Conservation (phyloP, 2,113 vertebrate genomes). For the Cacatua alba region DNA sequence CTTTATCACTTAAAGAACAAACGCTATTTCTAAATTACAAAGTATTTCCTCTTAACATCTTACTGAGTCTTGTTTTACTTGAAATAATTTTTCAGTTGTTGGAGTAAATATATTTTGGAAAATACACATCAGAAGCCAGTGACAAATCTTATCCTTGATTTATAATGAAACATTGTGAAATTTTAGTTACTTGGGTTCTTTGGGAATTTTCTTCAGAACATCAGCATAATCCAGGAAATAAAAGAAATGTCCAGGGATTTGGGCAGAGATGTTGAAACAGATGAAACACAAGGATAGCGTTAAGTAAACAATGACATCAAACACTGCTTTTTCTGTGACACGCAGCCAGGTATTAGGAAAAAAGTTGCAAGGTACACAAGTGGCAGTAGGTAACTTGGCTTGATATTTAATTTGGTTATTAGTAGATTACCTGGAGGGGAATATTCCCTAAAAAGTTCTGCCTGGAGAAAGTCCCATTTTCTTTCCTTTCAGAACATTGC, state of each 20-base stretch:
- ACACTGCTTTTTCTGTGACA: background rate
- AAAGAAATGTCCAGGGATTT: constrained; percentile 21
- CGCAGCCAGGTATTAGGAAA: background rate
- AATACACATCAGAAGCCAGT: background rate
- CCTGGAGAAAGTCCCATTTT: background rate
- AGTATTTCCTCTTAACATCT: constrained; percentile 9
- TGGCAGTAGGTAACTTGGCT: background rate
- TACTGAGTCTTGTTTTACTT: constrained; percentile 8
- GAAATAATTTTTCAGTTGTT: background rate
- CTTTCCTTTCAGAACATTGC: background rate
- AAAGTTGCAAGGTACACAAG: background rate
- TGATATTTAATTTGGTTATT: background rate
- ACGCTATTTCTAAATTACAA: background rate
- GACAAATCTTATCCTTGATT: background rate
- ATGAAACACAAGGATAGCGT: background rate
- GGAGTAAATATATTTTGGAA: constrained; percentile 21
- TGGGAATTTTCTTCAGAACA: background rate
- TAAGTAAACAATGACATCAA: background rate
- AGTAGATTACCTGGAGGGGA: background rate
- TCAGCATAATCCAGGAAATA: constrained; percentile 33
- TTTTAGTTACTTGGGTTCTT: constrained; percentile 5
- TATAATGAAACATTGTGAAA: constrained; percentile 8
- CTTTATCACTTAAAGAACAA: constrained; percentile 32
- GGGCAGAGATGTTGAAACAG: constrained; percentile 35
- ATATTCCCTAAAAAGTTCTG: background rate